Evolutionary conservation across 2,888 invertebrate genomes (phyloP), one percentile per base, ranked within the genome.

Genomic region (Bellardia bayeri): DNA sequence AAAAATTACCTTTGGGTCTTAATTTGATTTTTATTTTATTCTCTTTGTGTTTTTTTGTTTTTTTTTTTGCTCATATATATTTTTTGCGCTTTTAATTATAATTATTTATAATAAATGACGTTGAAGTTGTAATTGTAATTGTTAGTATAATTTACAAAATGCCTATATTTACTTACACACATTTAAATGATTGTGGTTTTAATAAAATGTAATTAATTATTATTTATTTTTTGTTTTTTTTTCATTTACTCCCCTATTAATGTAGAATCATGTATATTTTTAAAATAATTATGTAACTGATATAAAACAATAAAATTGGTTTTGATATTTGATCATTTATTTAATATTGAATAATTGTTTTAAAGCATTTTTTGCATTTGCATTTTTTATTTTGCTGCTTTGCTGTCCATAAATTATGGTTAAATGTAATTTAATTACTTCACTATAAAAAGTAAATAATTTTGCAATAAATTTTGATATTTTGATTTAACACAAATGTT

Each of bases 141-240:
- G 79, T 64, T 45, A 54, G 42, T 75, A 14, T 49, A 33, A 66
- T 74, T 82, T 82, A 82, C 66, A 66, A 58, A 37, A 2, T 13
- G 3, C 33, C 37, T n/a, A 54, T 30, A 30, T 30, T 33, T 69
- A 16, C 45, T 14, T 37, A 37, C 16, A 49, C 6, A 49, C 23
- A 72, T 72, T 33, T 66, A 71, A 81, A 72, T 61, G 61, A 30
- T 71, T 87, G 82, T 58, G 84, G 85, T 87, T 87, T 82, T 68
- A 74, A 85, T 81, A 45, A 78, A 87, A 78, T 82, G 54, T 56
- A 87, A 87, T 87, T 87, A 87, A 87, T 82, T 82, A 82, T 64
- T 83, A 30, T 75, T 45, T 45, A 33, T 37, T 14, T n/a, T n/a
- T 16, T 23, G 8, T 66, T 16, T 4, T 45, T 16, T 16, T 42